Evolutionary conservation across 2,113 vertebrate genomes (phyloP).

Genomic region (Chamaea fasciata): DNA sequence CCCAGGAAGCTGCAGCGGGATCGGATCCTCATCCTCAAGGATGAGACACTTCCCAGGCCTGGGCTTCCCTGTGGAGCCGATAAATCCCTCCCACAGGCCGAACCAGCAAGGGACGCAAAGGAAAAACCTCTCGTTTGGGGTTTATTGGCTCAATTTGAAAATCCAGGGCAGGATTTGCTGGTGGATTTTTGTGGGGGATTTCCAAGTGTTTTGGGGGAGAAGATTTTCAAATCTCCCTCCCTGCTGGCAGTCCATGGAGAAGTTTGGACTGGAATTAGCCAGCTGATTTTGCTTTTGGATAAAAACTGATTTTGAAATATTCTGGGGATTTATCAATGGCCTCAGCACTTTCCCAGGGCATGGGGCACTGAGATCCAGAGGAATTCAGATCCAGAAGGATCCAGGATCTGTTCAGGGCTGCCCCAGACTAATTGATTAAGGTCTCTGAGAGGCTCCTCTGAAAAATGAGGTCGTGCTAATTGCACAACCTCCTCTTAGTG

Average conservation of each 20-base stretch:
- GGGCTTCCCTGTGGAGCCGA: background rate
- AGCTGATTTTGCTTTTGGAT: background rate
- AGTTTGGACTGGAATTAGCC: background rate
- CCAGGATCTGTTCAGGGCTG: accelerated
- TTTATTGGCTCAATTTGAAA: background rate
- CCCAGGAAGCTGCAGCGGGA: accelerated
- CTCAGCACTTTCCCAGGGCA: background rate
- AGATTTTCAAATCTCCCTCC: background rate
- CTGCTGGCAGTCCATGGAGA: accelerated
- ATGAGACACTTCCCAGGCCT: background rate
- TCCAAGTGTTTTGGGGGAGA: background rate
- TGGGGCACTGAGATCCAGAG: accelerated
- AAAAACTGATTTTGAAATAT: background rate
- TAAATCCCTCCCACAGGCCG: background rate
- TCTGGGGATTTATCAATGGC: accelerated
- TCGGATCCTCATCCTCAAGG: accelerated
- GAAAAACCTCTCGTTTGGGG: background rate
- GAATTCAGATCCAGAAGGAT: background rate
- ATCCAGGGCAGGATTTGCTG: background rate
- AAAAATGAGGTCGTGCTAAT: background rate
- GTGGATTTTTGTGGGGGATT: background rate
- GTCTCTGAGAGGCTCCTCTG: background rate
- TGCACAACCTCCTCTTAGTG: background rate
- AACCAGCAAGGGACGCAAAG: background rate
- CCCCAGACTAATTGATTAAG: background rate